Percentiles rank a stretch among this genome's conserved stretches.
phyloP scores from a whole-genome alignment of 2,113 vertebrate species.

The Perca flavescens region DNA sequence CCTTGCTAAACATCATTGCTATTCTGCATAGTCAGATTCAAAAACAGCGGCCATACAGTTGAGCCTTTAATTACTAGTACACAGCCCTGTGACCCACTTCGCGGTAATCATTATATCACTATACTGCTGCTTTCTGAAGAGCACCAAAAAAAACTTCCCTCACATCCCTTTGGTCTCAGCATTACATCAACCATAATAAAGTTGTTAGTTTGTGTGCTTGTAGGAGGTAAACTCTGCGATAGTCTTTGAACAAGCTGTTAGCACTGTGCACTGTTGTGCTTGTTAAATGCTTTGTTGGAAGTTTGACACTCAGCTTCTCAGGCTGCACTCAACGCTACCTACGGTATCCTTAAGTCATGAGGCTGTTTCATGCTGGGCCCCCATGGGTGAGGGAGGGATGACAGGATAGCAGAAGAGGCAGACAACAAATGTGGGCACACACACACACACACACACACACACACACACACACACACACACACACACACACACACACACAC shows the following conservation, averaged over 20 bases:
- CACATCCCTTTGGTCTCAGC: slow-evolving; percentile 48
- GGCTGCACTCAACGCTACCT: slow-evolving; percentile 56
- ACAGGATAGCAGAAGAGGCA: slow-evolving; percentile 70
- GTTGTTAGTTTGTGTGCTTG: slow-evolving; percentile 65
- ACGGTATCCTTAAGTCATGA: slow-evolving; percentile 73
- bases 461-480: slow-evolving; percentile 36
- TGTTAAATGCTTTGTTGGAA: slow-evolving; percentile 79
- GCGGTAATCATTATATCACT: slow-evolving; percentile 31
- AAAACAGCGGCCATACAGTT: slow-evolving; percentile 55
- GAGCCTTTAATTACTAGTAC: slow-evolving; percentile 73
- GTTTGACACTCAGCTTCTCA: slow-evolving; percentile 68
- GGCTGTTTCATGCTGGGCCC: slow-evolving; percentile 73
- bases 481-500: slow-evolving; percentile 27
- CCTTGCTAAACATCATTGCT: slow-evolving; percentile 23
- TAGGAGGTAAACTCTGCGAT: slow-evolving; percentile 55
- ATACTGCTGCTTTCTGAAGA: slow-evolving; percentile 19
- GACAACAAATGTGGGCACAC: slow-evolving; percentile 63
- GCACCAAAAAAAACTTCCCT: slow-evolving; percentile 6
- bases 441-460: slow-evolving; percentile 24
- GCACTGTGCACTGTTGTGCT: slow-evolving; percentile 66
- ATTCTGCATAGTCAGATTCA: slow-evolving; percentile 13
- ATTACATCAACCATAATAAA: slow-evolving; percentile 57
- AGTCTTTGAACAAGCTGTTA: slow-evolving; percentile 72
- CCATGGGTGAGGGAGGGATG: slow-evolving; percentile 69
- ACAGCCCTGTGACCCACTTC: slow-evolving; percentile 38